Evolutionary conservation across 2,888 invertebrate species (phyloP).

Genomic region (Aricia artaxerxes): DNA sequence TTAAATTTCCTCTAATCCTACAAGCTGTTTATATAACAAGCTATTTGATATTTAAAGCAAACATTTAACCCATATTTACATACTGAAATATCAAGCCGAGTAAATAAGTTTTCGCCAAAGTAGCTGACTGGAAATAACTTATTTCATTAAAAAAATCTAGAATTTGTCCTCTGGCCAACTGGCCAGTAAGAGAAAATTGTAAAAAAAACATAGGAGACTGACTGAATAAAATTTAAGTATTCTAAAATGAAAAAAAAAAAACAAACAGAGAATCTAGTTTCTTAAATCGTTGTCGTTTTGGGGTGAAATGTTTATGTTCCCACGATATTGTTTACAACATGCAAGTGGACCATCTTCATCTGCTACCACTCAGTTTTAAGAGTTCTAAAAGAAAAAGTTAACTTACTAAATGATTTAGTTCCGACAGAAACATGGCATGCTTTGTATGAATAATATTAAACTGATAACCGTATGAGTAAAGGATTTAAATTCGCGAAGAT

Average conservation of each 20-base stretch:
- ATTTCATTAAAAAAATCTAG: too few species aligned
- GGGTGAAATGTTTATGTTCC: conserved; percentile 22
- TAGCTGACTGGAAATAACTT: too few species aligned
- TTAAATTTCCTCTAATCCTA: background rate
- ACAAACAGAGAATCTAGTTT: background rate
- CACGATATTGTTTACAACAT: conserved; percentile 14
- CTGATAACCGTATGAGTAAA: too few species aligned
- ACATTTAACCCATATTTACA: background rate
- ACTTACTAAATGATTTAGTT: background rate
- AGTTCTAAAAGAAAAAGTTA: background rate
- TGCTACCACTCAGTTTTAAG: conserved; percentile 1
- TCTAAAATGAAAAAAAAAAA: background rate
- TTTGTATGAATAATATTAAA: too few species aligned
- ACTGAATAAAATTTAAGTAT: background rate
- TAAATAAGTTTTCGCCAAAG: too few species aligned
- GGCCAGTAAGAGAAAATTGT: too few species aligned
- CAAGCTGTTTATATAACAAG: background rate
- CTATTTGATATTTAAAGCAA: background rate
- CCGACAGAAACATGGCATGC: too few species aligned
- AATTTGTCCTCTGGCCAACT: too few species aligned
- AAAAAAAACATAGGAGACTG: background rate
- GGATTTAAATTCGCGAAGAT: too few species aligned
- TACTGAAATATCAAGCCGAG: background rate
- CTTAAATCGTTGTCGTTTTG: background rate
- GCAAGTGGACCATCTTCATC: background rate